Conservation (phyloP, 2,888 invertebrate species). For the Sinotaia quadrata region DNA sequence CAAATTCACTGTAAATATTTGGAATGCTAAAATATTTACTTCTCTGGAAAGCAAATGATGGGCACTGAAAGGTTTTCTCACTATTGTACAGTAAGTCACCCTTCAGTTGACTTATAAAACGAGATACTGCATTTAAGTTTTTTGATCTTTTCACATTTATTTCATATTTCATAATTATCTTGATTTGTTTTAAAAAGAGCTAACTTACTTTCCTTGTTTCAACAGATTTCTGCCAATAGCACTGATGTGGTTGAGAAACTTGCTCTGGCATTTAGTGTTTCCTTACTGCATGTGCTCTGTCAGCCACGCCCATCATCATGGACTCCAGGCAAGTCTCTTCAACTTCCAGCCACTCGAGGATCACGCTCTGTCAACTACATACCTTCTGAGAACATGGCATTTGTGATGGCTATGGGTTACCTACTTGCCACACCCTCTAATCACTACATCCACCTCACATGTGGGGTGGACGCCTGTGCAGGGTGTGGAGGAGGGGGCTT, state of each 20-base stretch:
- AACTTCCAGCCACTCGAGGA: slow-evolving; percentile 31
- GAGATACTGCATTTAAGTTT: no score
- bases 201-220: not conserved
- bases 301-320: slow-evolving; percentile 70
- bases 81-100: not conserved
- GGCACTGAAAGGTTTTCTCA: no score
- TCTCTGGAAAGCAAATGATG: no score
- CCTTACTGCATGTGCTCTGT: slow-evolving; percentile 74
- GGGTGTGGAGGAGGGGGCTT: slow-evolving; percentile 47
- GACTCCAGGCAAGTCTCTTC: slow-evolving; percentile 34
- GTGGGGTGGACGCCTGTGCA: slow-evolving; percentile 55
- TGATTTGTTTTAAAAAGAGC: not conserved
- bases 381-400: slow-evolving; percentile 63
- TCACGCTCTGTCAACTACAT: slow-evolving; percentile 47
- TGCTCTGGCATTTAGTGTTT: slow-evolving; percentile 72
- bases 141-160: not conserved
- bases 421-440: slow-evolving; percentile 68
- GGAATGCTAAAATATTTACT: no score
- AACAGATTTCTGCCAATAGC: slow-evolving; percentile 4
- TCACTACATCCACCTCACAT: slow-evolving; percentile 56
- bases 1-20: no score
- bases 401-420: slow-evolving; percentile 74
- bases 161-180: not conserved
- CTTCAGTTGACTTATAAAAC: no score
- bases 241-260: slow-evolving; percentile 72